phyloP scores from a whole-genome alignment of 2,888 invertebrate species.

The Stenotaenia linearis region DNA sequence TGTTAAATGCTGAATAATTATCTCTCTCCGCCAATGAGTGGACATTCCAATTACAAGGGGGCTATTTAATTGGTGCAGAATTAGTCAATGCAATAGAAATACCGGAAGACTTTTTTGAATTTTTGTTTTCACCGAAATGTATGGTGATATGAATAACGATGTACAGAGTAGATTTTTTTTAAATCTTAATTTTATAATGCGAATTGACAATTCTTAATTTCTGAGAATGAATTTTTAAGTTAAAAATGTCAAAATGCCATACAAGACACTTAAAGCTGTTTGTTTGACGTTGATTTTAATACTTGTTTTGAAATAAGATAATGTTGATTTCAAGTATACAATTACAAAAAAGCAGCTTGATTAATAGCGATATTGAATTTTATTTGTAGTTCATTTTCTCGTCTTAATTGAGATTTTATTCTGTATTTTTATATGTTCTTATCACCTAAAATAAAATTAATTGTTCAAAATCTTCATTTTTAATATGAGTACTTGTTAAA shows the following conservation, averaged over 20 bases:
- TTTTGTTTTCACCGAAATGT: not conserved
- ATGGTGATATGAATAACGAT: not conserved
- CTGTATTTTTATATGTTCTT: conserved; percentile 27
- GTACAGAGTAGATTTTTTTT: not conserved
- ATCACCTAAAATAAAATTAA: not conserved
- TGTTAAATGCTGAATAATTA: not conserved
- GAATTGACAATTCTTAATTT: not conserved
- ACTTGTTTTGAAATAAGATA: not conserved
- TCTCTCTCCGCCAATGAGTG: not conserved
- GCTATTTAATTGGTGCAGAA: not conserved
- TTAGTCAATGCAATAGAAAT: conserved; percentile 14
- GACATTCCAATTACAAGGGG: not conserved
- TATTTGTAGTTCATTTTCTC: conserved; percentile 17
- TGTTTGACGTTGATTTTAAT: not conserved
- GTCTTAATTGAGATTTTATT: conserved; percentile 1
- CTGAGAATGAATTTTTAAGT: not conserved
- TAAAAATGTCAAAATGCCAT: not conserved
- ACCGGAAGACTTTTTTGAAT: not conserved
- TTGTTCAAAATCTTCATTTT: not conserved
- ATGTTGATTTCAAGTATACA: not conserved
- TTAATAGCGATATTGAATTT: conserved; percentile 12
- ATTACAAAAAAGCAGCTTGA: not conserved
- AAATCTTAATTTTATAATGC: not conserved
- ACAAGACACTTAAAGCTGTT: not conserved
- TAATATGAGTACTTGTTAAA: not conserved